phyloP scores from a whole-genome alignment of 2,113 vertebrate species.

The Lepus timidus region DNA sequence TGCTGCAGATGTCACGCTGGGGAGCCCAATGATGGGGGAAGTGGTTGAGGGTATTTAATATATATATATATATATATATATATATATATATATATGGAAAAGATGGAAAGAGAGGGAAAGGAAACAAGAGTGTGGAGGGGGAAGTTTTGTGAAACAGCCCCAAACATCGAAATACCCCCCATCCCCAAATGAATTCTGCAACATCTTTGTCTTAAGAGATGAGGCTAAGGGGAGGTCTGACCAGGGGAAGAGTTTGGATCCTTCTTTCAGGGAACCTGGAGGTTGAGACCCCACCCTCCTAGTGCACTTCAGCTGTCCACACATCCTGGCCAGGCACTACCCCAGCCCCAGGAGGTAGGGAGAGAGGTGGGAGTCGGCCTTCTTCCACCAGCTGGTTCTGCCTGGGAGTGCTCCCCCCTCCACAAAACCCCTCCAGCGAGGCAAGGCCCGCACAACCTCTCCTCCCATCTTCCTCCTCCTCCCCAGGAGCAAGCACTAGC shows the following conservation, averaged over 20 bases:
- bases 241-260: not conserved
- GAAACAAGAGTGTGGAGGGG: not conserved
- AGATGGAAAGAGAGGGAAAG: not conserved
- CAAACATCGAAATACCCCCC: not conserved
- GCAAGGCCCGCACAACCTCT: not conserved
- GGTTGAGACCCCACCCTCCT: not conserved
- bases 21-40: not conserved
- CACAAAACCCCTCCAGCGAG: not conserved
- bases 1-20: not conserved
- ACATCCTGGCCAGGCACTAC: conserved; percentile 31
- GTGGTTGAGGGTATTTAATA: not conserved
- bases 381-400: not conserved
- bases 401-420: not conserved
- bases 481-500: not conserved
- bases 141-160: not conserved
- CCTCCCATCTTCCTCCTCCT: not conserved
- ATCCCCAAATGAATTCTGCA: not conserved
- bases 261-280: conserved; percentile 9
- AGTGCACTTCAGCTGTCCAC: not conserved
- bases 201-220: not conserved
- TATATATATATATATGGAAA: not conserved
- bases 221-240: not conserved
- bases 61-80: too few relatives aligned
- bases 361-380: not conserved
- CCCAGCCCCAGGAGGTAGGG: not conserved